Evolutionary conservation across 2,797 vertebrate genomes (phyloP).

Genomic region (Anguilla anguilla): DNA sequence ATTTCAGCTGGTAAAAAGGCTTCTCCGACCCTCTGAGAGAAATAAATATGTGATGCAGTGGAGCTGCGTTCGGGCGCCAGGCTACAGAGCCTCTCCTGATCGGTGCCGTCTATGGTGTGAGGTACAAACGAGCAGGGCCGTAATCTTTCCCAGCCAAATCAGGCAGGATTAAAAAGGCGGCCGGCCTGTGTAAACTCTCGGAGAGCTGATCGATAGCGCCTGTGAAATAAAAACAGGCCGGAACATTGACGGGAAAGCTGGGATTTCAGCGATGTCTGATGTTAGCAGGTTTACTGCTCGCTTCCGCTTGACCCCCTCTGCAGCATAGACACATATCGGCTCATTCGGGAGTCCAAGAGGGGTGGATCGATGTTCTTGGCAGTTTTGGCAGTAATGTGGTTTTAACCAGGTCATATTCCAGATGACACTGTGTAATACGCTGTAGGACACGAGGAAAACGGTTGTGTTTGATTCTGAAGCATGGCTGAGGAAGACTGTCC

Average conservation of each 20-base stretch:
- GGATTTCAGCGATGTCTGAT: neutral
- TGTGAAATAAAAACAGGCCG: neutral
- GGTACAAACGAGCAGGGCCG: conserved; percentile 48
- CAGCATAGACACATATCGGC: too few species aligned
- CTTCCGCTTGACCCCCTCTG: neutral
- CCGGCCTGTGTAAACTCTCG: neutral
- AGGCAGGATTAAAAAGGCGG: neutral
- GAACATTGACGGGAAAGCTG: neutral
- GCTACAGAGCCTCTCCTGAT: neutral
- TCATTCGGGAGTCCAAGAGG: neutral
- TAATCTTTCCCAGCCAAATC: conserved; percentile 12
- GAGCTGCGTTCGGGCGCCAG: conserved; percentile 30
- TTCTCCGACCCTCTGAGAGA: conserved; percentile 31
- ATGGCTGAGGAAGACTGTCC: neutral
- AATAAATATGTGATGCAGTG: conserved; percentile 46
- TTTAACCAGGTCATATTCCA: neutral
- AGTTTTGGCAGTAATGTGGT: neutral
- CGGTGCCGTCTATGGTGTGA: conserved; percentile 40
- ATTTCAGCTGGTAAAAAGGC: conserved; percentile 39
- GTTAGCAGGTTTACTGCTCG: neutral
- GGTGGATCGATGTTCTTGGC: neutral
- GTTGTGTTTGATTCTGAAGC: neutral
- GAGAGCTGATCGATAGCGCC: neutral
- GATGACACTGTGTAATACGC: neutral
- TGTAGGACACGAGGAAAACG: neutral